A percentile compares a stretch with the other conserved stretches of the same genome.
Evolutionary conservation across 2,797 vertebrate species (phyloP).

Genomic region (Rhodeus uyekii): DNA sequence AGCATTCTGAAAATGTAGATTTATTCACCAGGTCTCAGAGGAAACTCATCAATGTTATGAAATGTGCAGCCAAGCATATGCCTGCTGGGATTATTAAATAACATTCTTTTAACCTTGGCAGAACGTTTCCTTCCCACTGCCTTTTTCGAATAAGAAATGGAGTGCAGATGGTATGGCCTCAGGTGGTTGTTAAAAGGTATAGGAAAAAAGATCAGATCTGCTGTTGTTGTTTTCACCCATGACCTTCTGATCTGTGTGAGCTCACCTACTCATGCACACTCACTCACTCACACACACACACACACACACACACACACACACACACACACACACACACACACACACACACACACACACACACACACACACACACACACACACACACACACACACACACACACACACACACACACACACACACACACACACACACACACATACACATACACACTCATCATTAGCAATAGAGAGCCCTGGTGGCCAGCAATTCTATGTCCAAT

Average conservation of each 20-base stretch:
- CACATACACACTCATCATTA: no score
- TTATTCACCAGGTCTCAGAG: slow-evolving; percentile 29
- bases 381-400: slow-evolving; percentile 1
- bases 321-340: background rate
- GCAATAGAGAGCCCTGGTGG: background rate
- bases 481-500: background rate
- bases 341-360: background rate
- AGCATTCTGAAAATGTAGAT: slow-evolving; percentile 2
- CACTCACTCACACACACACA: background rate
- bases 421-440: no score
- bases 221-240: slow-evolving; percentile 32
- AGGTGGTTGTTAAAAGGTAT: slow-evolving; percentile 35
- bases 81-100: slow-evolving; percentile 48
- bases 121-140: slow-evolving; percentile 38
- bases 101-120: slow-evolving; percentile 49
- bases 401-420: no score
- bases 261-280: background rate
- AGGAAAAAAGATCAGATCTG: slow-evolving; percentile 31
- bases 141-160: slow-evolving; percentile 42
- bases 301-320: slow-evolving; percentile 1
- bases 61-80: slow-evolving; percentile 23
- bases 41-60: slow-evolving; percentile 39
- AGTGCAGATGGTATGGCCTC: slow-evolving; percentile 41
- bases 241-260: slow-evolving; percentile 41
- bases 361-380: background rate